A percentile compares a stretch with the other conserved stretches of the same genome.
Conservation (phyloP, 2,888 invertebrate genomes). For the Himalopsyche tibetana region DNA sequence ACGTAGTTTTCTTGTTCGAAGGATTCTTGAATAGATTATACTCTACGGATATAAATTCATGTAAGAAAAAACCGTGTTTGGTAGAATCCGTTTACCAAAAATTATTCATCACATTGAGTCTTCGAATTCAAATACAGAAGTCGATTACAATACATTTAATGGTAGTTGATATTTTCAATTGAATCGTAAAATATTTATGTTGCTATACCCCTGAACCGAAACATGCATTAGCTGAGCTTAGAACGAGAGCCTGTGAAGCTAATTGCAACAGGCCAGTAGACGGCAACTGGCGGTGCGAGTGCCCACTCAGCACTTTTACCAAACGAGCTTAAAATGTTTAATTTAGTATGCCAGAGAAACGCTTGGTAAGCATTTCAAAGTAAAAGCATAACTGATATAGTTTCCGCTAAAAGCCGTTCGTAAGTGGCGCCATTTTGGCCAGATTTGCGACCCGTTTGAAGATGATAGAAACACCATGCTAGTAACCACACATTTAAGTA, state of each 20-base stretch:
- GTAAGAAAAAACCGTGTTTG: too few relatives aligned
- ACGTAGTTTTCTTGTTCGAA: too few relatives aligned
- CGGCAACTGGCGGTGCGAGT: conserved; percentile 8
- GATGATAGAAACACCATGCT: too few relatives aligned
- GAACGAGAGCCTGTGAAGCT: background rate
- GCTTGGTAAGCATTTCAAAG: conserved; percentile 28
- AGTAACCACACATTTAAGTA: too few relatives aligned
- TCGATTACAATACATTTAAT: too few relatives aligned
- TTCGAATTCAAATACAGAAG: too few relatives aligned
- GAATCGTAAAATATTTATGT: background rate
- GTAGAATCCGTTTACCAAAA: too few relatives aligned
- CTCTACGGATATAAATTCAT: too few relatives aligned
- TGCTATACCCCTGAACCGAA: background rate
- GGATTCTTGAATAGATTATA: too few relatives aligned
- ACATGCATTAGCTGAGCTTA: background rate
- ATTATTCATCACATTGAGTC: too few relatives aligned
- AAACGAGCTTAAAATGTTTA: conserved; percentile 25
- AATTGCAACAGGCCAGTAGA: conserved; percentile 27
- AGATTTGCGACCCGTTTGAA: too few relatives aligned
- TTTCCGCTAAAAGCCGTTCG: background rate
- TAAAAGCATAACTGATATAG: conserved; percentile 3
- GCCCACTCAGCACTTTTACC: conserved; percentile 18
- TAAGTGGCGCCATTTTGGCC: background rate
- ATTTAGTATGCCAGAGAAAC: conserved; percentile 10
- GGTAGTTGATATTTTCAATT: too few relatives aligned